These are phyloP conservation scores for Clarias batrachus DNA, from an alignment of 2,113 vertebrate genomes.

Conservation along the genomic window DNA sequence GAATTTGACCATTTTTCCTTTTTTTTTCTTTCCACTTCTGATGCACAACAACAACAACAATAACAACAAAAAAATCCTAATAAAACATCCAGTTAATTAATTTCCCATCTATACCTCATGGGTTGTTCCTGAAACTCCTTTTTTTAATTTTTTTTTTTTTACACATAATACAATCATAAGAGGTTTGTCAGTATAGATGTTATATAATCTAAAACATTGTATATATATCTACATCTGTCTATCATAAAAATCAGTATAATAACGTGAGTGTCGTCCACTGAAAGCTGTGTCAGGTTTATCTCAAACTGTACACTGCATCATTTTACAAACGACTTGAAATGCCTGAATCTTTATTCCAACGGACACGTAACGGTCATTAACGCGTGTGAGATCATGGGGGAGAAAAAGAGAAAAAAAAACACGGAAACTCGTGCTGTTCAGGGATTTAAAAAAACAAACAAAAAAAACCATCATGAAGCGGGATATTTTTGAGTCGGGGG, in stretches of 20 bases:
- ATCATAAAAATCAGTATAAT: constrained; percentile 41
- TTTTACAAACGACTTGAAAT: constrained; percentile 6
- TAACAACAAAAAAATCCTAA: neutral
- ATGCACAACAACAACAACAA: constrained; percentile 29
- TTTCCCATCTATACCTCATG: neutral
- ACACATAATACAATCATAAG: constrained; percentile 24
- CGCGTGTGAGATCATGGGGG: neutral
- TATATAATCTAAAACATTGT: constrained; percentile 36
- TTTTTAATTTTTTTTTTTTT: neutral
- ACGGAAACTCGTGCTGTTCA: neutral
- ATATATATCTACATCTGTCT: constrained; percentile 32
- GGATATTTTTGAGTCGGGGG: too few relatives aligned
- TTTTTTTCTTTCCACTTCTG: constrained; percentile 16
- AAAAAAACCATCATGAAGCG: too few relatives aligned
- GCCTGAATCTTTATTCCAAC: neutral
- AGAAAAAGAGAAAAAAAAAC: neutral
- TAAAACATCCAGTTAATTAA: constrained; percentile 28
- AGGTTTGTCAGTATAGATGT: constrained; percentile 41
- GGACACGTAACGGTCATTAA: neutral
- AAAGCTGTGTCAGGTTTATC: neutral
- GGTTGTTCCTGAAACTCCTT: neutral
- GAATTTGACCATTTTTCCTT: neutral
- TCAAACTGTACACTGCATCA: constrained; percentile 24
- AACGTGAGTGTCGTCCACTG: neutral
- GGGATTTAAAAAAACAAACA: neutral